Conservation (phyloP, 1,140 invertebrate genomes). For the Argopecten irradians region DNA sequence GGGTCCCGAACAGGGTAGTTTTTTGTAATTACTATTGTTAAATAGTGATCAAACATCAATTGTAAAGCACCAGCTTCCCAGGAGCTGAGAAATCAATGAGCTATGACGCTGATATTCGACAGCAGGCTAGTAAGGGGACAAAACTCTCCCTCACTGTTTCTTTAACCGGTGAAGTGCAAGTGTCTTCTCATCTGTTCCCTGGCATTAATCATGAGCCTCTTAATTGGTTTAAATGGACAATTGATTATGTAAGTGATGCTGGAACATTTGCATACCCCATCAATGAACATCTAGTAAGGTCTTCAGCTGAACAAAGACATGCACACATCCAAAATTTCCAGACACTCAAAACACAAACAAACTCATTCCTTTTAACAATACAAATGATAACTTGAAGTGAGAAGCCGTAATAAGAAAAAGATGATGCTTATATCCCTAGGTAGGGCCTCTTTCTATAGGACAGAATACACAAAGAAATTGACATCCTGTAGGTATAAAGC, state of each 20-base stretch:
- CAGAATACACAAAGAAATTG: background rate
- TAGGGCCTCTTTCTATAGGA: background rate
- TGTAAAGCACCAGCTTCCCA: background rate
- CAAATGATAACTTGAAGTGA: background rate
- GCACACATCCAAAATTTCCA: background rate
- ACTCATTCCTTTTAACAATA: background rate
- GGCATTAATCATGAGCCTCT: background rate
- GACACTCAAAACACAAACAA: background rate
- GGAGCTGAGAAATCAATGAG: constrained; percentile 2
- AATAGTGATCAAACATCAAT: constrained; percentile 18
- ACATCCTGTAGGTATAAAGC: background rate
- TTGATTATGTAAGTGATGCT: background rate
- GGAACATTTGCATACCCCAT: background rate
- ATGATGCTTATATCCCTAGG: background rate
- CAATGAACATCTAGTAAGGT: background rate
- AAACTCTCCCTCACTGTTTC: background rate
- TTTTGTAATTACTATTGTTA: constrained; percentile 17
- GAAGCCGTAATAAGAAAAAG: background rate
- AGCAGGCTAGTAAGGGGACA: background rate
- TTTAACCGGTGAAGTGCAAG: background rate
- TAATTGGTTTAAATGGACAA: constrained; percentile 18
- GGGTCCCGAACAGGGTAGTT: background rate
- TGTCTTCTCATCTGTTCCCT: background rate
- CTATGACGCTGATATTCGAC: background rate
- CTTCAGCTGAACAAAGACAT: background rate